Percentiles rank a stretch among this genome's conserved stretches.
These are phyloP conservation scores for Diadophis punctatus DNA, from an alignment of 2,113 vertebrate species.

Conservation along the genomic window DNA sequence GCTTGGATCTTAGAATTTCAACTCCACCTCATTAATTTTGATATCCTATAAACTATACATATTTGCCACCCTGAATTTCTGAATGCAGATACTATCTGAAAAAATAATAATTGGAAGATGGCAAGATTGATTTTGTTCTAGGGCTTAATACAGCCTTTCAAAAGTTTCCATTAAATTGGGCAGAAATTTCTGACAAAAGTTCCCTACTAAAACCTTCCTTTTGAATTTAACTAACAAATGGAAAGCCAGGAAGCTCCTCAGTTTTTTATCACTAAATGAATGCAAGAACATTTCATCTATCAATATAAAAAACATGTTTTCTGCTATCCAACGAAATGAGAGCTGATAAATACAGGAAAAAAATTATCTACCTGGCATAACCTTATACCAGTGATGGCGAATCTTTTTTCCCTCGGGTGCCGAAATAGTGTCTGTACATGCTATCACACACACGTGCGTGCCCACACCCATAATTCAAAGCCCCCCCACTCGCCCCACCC, in stretches of 20 bases:
- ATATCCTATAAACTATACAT: slow-evolving; percentile 17
- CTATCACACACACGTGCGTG: too few relatives aligned
- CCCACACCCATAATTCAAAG: too few relatives aligned
- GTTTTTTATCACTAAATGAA: background rate
- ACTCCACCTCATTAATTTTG: slow-evolving; percentile 37
- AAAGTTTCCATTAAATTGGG: background rate
- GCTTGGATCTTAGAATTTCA: slow-evolving; percentile 31
- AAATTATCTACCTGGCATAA: background rate
- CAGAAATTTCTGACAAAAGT: background rate
- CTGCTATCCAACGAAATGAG: background rate
- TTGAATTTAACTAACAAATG: background rate
- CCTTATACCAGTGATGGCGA: too few relatives aligned
- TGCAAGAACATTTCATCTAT: background rate
- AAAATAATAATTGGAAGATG: background rate
- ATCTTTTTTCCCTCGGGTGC: too few relatives aligned
- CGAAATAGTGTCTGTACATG: too few relatives aligned
- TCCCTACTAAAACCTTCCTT: background rate
- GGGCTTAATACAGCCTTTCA: background rate
- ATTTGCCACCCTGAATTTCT: slow-evolving; percentile 23
- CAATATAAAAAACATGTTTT: background rate
- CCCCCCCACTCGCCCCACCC: too few relatives aligned
- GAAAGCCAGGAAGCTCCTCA: background rate
- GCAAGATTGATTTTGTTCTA: background rate
- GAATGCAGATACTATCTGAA: background rate
- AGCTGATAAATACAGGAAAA: background rate